Evolutionary conservation across 2,888 invertebrate species (phyloP), one percentile per base, ranked within the genome.

Genomic region (Portevinia maculata): DNA sequence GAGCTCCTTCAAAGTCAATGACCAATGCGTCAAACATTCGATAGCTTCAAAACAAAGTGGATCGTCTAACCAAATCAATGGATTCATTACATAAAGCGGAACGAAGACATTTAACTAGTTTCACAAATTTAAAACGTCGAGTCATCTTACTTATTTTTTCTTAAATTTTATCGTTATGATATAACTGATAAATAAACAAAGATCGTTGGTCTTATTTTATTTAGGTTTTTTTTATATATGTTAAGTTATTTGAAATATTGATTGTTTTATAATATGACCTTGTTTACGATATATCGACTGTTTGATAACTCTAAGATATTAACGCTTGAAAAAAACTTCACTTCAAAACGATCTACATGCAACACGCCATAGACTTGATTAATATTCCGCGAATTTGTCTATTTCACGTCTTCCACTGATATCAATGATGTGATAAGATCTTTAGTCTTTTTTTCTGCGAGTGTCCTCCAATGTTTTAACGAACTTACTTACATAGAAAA

Each of bases 161-260:
- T 60, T n/a, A 28, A 17, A 46, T 69, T 69, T 74, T 67, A 74
- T 55, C 74, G 62, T 62, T 55, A 48, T 60, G 44, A 41, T 60
- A 60, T 30, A 60, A 30, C 37, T 53, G 74, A 69, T 69, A 74
- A 69, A 67, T 55, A 50, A 57, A 71, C 39, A 60, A 62, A 30
- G 37, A 41, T 41, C 32, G 24, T 60, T 15, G 19, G 30, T 9
- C 37, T 44, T 13, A 48, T 6, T 32, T n/a, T 32, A 52, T 52
- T 28, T 28, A 24, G 24, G 32, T 59, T 46, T 28, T 53, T 37
- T 28, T 55, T 50, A 57, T 41, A 50, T 53, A 52, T 44, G 50
- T 59, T 21, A 64, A 46, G 7, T 11, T 37, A 15, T 59, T 15
- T 34, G 13, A 52, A 28, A 39, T 7, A 55, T 46, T 39, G 48